Evolutionary conservation across 2,113 vertebrate genomes (phyloP).

Genomic region (Scophthalmus maximus): DNA sequence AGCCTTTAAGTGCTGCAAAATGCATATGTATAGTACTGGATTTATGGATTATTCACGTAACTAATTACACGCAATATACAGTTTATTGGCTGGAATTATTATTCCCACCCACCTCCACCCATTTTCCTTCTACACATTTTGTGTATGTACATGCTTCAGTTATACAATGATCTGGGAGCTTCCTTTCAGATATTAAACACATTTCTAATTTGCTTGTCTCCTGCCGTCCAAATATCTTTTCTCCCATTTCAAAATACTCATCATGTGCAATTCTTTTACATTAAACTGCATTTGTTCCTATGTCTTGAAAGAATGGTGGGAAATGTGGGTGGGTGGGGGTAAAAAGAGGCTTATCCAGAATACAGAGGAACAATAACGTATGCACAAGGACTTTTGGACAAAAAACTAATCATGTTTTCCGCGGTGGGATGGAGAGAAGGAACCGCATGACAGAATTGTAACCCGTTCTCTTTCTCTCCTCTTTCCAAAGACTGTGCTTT

Average conservation of each 20-base stretch:
- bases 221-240: not conserved
- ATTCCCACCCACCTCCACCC: too few species aligned
- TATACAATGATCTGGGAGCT: not conserved
- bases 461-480: constrained; percentile 41
- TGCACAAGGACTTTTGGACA: constrained; percentile 73
- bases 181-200: not conserved
- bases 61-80: not conserved
- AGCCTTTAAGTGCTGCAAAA: not conserved
- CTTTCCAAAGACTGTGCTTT: constrained; percentile 43
- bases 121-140: not conserved
- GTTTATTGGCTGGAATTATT: constrained; percentile 11
- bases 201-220: not conserved
- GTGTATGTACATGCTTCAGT: not conserved
- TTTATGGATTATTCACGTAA: constrained; percentile 20
- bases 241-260: constrained; percentile 11
- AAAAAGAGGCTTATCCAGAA: constrained; percentile 60
- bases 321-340: too few species aligned
- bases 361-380: constrained; percentile 66
- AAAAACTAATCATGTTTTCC: constrained; percentile 83
- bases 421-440: constrained; percentile 71
- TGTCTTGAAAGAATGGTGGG: constrained; percentile 50
- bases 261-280: constrained; percentile 23
- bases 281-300: constrained; percentile 54
- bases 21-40: not conserved
- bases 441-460: constrained; percentile 64